Evolutionary conservation across 2,797 vertebrate genomes (phyloP).

Genomic region (Rhynchotus rufescens): DNA sequence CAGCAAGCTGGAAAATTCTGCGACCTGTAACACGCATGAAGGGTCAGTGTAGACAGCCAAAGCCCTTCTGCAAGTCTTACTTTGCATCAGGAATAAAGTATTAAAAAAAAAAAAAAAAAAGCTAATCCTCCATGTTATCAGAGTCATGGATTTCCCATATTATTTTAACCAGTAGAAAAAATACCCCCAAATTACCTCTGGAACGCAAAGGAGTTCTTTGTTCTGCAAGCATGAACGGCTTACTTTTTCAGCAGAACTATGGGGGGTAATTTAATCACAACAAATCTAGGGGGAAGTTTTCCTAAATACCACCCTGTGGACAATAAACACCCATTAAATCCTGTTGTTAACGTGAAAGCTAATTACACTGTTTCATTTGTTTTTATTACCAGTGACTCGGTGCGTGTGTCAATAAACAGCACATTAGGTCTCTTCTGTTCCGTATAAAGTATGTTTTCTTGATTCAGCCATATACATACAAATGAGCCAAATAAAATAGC

Average conservation of each 20-base stretch:
- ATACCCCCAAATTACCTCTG: constrained; percentile 49
- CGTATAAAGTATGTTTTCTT: constrained; percentile 67
- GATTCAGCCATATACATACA: constrained; percentile 55
- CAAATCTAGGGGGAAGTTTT: constrained; percentile 58
- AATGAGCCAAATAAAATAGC: constrained; percentile 69
- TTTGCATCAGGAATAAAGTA: not conserved
- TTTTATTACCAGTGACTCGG: constrained; percentile 53
- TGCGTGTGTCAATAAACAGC: constrained; percentile 71
- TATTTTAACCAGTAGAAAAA: constrained; percentile 2
- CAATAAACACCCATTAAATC: constrained; percentile 63
- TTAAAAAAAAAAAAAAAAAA: too few relatives aligned
- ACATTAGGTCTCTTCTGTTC: constrained; percentile 66
- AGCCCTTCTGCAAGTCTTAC: not conserved
- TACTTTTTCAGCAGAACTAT: constrained; percentile 5
- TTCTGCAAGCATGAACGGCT: not conserved
- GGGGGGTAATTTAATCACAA: constrained; percentile 47
- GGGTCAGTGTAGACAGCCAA: accelerated
- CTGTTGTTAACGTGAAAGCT: constrained; percentile 53
- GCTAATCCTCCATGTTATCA: not conserved
- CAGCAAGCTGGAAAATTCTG: not conserved
- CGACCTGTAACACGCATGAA: not conserved
- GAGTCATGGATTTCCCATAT: not conserved
- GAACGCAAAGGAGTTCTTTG: constrained; percentile 20
- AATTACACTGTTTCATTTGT: constrained; percentile 62
- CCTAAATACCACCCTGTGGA: constrained; percentile 39